Conservation (phyloP, 2,888 invertebrate genomes). For the Torymus tubicola region DNA sequence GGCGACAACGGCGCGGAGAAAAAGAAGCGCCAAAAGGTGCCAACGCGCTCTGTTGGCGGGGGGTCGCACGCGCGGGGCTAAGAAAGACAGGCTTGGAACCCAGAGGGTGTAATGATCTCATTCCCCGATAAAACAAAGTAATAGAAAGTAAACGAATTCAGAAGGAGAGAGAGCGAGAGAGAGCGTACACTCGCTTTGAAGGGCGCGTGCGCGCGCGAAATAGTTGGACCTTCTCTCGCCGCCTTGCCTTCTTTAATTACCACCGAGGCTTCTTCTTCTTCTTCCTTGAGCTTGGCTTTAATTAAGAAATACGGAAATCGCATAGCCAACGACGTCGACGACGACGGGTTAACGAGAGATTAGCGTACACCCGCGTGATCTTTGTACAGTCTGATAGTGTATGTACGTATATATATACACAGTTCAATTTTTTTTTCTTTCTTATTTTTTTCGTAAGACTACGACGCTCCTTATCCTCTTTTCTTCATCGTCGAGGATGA, state of each 20-base stretch:
- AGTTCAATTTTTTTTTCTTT: constrained; percentile 23
- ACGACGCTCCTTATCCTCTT: background rate
- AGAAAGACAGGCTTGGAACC: no score
- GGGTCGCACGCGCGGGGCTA: no score
- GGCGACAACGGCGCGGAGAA: constrained; percentile 2
- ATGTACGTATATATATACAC: no score
- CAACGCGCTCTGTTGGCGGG: constrained; percentile 53
- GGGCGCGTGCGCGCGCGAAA: constrained; percentile 26
- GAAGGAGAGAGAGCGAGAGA: constrained; percentile 46
- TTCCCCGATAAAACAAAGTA: constrained; percentile 73
- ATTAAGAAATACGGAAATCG: constrained; percentile 58
- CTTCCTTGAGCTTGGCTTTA: constrained; percentile 47
- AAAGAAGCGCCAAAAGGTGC: constrained; percentile 62
- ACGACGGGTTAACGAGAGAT: constrained; percentile 13
- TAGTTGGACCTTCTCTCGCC: constrained; percentile 34
- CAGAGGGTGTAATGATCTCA: constrained; percentile 71
- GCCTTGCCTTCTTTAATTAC: constrained; percentile 55
- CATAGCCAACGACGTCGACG: background rate
- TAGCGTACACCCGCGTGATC: background rate
- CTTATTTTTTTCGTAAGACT: background rate
- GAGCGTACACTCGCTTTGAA: constrained; percentile 20
- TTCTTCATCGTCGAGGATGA: background rate
- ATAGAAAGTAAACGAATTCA: constrained; percentile 74
- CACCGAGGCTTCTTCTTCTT: constrained; percentile 9
- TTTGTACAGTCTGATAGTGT: background rate